phyloP scores from a whole-genome alignment of 2,797 vertebrate species.

The Pseudomugil gertrudae region DNA sequence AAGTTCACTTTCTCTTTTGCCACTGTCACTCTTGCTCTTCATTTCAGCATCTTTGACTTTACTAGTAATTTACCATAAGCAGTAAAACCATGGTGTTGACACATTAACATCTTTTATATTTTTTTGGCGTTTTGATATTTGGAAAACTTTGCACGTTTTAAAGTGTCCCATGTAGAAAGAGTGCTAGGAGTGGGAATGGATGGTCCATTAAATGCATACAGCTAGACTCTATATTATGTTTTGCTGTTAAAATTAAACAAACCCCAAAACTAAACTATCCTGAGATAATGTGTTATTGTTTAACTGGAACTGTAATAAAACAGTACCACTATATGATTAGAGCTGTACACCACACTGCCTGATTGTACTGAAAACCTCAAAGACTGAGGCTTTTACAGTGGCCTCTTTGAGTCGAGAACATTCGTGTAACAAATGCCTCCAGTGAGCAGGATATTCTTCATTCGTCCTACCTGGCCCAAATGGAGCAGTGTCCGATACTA shows the following conservation, averaged over 20 bases:
- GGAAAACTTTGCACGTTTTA: too few relatives aligned
- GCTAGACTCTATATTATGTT: too few relatives aligned
- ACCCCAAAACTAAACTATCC: too few relatives aligned
- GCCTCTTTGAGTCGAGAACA: constrained; percentile 54
- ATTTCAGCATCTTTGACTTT: neutral
- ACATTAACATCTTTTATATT: too few relatives aligned
- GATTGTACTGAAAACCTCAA: constrained; percentile 29
- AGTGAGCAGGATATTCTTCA: constrained; percentile 70
- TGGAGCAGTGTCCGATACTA: constrained; percentile 48
- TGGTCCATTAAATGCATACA: neutral
- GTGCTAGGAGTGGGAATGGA: neutral
- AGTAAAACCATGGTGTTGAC: too few relatives aligned
- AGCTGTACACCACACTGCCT: constrained; percentile 12
- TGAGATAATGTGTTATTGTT: too few relatives aligned
- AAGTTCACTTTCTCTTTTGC: neutral
- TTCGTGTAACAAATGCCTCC: constrained; percentile 55
- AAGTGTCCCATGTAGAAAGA: too few relatives aligned
- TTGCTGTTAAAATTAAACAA: too few relatives aligned
- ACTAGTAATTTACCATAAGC: too few relatives aligned
- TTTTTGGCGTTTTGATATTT: too few relatives aligned
- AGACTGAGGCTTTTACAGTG: constrained; percentile 50
- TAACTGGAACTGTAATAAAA: neutral
- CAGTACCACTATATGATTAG: neutral
- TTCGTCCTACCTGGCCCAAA: constrained; percentile 56
- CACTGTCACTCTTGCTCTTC: neutral